phyloP scores from a whole-genome alignment of 2,888 invertebrate species.

The Polydrusus tereticollis region DNA sequence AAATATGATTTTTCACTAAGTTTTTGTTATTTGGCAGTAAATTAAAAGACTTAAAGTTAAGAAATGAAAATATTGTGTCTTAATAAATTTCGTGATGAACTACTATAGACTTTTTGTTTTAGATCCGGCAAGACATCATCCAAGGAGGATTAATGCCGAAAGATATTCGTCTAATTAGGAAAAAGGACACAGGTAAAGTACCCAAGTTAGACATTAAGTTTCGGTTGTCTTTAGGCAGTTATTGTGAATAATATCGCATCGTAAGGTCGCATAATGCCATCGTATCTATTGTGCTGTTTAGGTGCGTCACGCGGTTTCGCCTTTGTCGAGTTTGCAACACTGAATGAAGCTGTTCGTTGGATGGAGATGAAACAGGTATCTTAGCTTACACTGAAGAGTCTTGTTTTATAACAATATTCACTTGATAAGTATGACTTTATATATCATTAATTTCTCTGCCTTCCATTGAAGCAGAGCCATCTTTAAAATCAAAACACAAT shows the following conservation, averaged over 20 bases:
- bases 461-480: conserved; percentile 33
- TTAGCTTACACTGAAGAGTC: conserved; percentile 56
- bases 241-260: conserved; percentile 70
- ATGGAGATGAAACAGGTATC: conserved; percentile 92
- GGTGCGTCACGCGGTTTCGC: conserved; percentile 91
- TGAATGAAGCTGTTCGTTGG: conserved; percentile 90
- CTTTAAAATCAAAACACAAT: conserved; percentile 10
- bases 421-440: conserved; percentile 43
- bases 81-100: too few species aligned
- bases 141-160: conserved; percentile 81
- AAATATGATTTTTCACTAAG: too few species aligned
- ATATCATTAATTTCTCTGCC: conserved; percentile 28
- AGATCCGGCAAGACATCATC: conserved; percentile 84
- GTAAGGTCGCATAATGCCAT: conserved; percentile 66
- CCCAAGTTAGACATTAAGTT: conserved; percentile 55
- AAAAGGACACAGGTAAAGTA: conserved; percentile 84
- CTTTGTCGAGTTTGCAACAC: conserved; percentile 93
- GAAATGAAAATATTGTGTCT: conserved; percentile 52
- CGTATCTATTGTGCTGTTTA: conserved; percentile 76
- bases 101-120: conserved; percentile 60
- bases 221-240: conserved; percentile 62
- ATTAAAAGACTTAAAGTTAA: too few species aligned
- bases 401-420: conserved; percentile 35
- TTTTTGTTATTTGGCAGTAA: too few species aligned
- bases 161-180: conserved; percentile 85